Evolutionary conservation across 2,888 invertebrate genomes (phyloP).

Genomic region (Drosophila eohydei): DNA sequence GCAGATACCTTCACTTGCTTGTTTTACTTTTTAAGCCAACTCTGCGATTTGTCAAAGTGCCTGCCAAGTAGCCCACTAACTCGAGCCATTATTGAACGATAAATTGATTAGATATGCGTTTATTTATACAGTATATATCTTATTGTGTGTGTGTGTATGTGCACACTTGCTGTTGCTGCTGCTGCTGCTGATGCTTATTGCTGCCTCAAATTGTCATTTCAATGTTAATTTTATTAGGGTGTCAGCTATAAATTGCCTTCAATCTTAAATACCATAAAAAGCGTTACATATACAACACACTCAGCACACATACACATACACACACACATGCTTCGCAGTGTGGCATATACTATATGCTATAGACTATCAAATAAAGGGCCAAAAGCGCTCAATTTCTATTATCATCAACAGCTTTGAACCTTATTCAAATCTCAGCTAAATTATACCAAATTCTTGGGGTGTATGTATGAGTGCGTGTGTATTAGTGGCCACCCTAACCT

Average conservation of each 20-base stretch:
- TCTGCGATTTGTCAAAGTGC: constrained; percentile 75
- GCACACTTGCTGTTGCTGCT: constrained; percentile 12
- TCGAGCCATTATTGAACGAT: constrained; percentile 78
- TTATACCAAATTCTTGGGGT: constrained; percentile 49
- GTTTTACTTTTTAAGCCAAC: constrained; percentile 38
- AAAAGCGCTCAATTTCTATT: constrained; percentile 68
- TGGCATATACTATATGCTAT: constrained; percentile 14
- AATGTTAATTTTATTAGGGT: constrained; percentile 84
- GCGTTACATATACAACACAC: constrained; percentile 54
- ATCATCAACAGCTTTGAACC: constrained; percentile 77
- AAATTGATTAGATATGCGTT: constrained; percentile 81
- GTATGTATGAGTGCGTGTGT: constrained; percentile 1
- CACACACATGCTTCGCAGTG: constrained; percentile 36
- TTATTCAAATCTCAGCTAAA: constrained; percentile 73
- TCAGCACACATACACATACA: constrained; percentile 13
- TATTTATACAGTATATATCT: constrained; percentile 25
- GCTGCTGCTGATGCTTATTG: constrained; percentile 58
- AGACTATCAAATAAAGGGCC: constrained; percentile 27
- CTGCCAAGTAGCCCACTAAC: constrained; percentile 57
- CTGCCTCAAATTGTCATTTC: constrained; percentile 81
- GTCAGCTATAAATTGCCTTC: constrained; percentile 81
- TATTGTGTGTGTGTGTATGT: constrained; percentile 11
- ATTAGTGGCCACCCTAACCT: constrained; percentile 2
- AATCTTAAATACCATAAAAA: constrained; percentile 83
- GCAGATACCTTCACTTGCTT: background rate